These are phyloP conservation scores for Halichoeres trimaculatus DNA, from an alignment of 2,113 vertebrate species.

Conservation along the genomic window DNA sequence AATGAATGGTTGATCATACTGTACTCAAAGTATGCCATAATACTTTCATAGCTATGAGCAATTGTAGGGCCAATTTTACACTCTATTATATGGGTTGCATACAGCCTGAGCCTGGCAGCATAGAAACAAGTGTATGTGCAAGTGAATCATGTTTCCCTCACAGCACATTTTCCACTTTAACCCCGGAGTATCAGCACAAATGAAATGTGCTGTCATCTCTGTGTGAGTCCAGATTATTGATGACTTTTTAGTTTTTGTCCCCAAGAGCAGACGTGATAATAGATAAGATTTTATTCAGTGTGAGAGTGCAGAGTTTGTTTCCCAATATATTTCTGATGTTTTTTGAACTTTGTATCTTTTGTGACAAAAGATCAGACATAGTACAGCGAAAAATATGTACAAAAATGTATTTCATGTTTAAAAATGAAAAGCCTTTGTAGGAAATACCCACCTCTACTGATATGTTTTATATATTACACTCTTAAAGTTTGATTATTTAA, in stretches of 20 bases:
- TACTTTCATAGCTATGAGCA: conserved; percentile 22
- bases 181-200: conserved; percentile 28
- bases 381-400: too few relatives aligned
- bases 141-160: conserved; percentile 27
- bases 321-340: not conserved
- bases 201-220: conserved; percentile 40
- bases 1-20: conserved; percentile 11
- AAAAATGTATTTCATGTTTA: too few relatives aligned
- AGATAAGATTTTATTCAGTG: conserved; percentile 24
- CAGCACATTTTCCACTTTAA: conserved; percentile 41
- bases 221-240: conserved; percentile 42
- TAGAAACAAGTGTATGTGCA: not conserved
- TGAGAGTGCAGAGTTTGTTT: conserved; percentile 15
- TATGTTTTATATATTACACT: too few relatives aligned
- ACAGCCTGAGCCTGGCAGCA: not conserved
- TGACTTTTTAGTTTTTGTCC: conserved; percentile 24
- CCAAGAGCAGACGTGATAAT: conserved; percentile 5
- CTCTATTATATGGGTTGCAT: conserved; percentile 18
- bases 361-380: too few relatives aligned
- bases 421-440: too few relatives aligned
- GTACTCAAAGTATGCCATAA: conserved; percentile 6
- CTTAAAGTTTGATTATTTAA: too few relatives aligned
- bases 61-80: conserved; percentile 5
- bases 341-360: too few relatives aligned
- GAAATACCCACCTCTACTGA: too few relatives aligned